Percentiles rank a stretch among this genome's conserved stretches.
Evolutionary conservation across 2,888 invertebrate genomes (phyloP).

Genomic region (Tetrapedia diversipes): DNA sequence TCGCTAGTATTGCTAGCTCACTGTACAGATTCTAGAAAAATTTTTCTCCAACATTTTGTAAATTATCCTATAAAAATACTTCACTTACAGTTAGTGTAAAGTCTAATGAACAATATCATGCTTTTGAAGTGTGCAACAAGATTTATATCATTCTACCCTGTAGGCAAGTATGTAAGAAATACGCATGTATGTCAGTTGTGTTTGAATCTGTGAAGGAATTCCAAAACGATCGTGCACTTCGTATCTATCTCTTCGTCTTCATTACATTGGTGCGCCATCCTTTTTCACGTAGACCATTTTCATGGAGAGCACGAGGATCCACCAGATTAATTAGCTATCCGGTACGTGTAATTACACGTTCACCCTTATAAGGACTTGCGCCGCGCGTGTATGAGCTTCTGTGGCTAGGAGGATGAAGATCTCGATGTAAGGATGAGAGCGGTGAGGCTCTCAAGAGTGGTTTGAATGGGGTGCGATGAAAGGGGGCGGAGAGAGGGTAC

Average conservation of each 20-base stretch:
- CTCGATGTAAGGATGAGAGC: slow-evolving; percentile 32
- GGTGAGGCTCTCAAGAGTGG: slow-evolving; percentile 14
- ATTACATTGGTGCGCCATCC: neutral
- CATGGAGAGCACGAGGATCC: slow-evolving; percentile 6
- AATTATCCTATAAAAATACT: too few relatives aligned
- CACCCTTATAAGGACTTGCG: slow-evolving; percentile 44
- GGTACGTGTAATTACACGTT: slow-evolving; percentile 64
- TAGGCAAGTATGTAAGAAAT: too few relatives aligned
- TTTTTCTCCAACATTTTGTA: too few relatives aligned
- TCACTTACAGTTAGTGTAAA: too few relatives aligned
- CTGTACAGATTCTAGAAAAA: too few relatives aligned
- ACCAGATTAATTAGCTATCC: slow-evolving; percentile 64
- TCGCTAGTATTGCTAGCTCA: too few relatives aligned
- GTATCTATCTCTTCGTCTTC: slow-evolving; percentile 9
- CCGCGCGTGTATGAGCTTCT: slow-evolving; percentile 33
- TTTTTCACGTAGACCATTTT: slow-evolving; percentile 4
- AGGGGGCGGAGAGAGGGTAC: neutral
- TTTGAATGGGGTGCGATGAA: slow-evolving; percentile 39
- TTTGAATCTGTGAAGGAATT: too few relatives aligned
- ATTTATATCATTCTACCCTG: too few relatives aligned
- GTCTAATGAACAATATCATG: too few relatives aligned
- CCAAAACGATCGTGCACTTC: slow-evolving; percentile 19
- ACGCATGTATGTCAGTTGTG: too few relatives aligned
- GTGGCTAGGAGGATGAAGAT: slow-evolving; percentile 37
- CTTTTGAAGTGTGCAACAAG: too few relatives aligned